Evolutionary conservation across 2,888 invertebrate genomes (phyloP), one percentile per base, ranked within the genome.

Genomic region (Pharmacophagus antenor): DNA sequence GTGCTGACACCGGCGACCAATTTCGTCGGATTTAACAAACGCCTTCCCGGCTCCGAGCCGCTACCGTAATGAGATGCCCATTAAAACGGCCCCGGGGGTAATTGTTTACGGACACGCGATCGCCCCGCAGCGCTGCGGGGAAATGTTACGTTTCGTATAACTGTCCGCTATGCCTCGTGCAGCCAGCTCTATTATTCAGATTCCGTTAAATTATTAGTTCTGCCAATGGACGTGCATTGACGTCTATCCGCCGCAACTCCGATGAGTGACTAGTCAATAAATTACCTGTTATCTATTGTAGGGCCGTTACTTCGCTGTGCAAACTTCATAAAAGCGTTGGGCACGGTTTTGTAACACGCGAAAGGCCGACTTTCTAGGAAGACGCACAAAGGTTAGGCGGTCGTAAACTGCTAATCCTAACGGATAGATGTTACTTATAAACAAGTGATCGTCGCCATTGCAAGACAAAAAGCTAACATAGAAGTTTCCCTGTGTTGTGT

Each of bases 21-120:
- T 77, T 75, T 77, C 68, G 72, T 67, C 73, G 73, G 74, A 74
- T 75, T 71, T 67, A 65, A 69, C 65, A 62, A 65, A 62, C 57
- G 65, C 67, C 66, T 66, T 63, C 65, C 63, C 62, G 62, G 53
- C 54, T 58, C 63, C 62, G 61, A 44, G 58, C 58, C 62, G 57
- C 58, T 52, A 61, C 58, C 47, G 65, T 72, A 74, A 76, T 72
- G 65, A 68, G 66, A 60, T 64, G 44, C 63, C 67, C 70, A 76
- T 76, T 72, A 76, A 74, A 71, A 67, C 69, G 67, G 48, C 65
- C 47, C 8, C 59, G 31, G 15, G 22, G 49, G 68, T 70, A 76
- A 75, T 77, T 70, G 76, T 67, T 53, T 59, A 54, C 37, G 55
- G 62, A 66, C 77, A 77, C 72, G 79, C 75, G 61, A 76, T 58